phyloP scores from a whole-genome alignment of 2,113 vertebrate genomes.

The Stegastes partitus region DNA sequence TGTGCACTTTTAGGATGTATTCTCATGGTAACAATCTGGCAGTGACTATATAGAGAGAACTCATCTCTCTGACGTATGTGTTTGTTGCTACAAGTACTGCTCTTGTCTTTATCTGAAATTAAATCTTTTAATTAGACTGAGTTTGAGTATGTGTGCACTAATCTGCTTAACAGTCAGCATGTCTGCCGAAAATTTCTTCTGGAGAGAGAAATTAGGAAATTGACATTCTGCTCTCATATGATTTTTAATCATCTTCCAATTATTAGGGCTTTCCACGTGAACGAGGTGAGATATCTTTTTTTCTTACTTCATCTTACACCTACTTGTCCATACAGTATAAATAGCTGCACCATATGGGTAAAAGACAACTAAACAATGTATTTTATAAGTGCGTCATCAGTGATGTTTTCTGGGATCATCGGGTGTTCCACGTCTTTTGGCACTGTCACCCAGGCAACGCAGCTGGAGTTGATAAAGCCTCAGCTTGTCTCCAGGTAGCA shows the following conservation, averaged over 20 bases:
- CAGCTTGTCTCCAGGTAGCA: no score
- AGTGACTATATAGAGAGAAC: not conserved
- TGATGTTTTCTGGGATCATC: no score
- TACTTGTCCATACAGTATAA: not conserved
- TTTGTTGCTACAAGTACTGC: constrained; percentile 40
- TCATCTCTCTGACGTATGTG: constrained; percentile 10
- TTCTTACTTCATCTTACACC: not conserved
- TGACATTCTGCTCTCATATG: constrained; percentile 12
- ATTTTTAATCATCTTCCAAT: constrained; percentile 34
- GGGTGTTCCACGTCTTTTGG: no score
- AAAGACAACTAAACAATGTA: not conserved
- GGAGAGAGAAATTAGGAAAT: constrained; percentile 19
- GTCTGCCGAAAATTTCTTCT: not conserved
- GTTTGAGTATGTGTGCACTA: constrained; percentile 18
- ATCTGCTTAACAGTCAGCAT: constrained; percentile 23
- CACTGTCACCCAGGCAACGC: no score
- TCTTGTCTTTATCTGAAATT: constrained; percentile 65
- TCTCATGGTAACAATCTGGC: constrained; percentile 27
- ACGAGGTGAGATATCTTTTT: not conserved
- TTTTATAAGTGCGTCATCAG: no score
- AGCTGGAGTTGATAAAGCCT: no score
- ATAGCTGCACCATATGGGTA: not conserved
- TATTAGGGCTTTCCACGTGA: constrained; percentile 15
- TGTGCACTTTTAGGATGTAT: constrained; percentile 22
- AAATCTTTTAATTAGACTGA: constrained; percentile 62